Conservation (phyloP, 2,888 invertebrate genomes). For the Zele albiditarsus region DNA sequence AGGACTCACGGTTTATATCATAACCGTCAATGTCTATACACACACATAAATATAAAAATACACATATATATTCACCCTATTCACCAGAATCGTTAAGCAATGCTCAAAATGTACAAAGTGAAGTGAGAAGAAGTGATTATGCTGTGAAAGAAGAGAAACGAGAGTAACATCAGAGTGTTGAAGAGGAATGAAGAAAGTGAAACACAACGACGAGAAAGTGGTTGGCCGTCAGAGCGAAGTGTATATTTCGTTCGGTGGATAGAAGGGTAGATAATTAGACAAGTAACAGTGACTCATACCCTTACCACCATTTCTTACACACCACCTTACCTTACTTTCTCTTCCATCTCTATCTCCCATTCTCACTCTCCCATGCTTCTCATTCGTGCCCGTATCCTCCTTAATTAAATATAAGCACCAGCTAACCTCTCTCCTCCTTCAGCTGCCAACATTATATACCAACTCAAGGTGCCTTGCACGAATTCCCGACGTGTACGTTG, state of each 20-base stretch:
- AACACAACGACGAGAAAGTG: constrained; percentile 33
- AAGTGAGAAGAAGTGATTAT: constrained; percentile 5
- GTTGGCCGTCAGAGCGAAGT: constrained; percentile 52
- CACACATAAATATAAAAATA: too few relatives aligned
- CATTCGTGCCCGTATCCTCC: constrained; percentile 60
- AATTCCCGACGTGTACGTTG: constrained; percentile 22
- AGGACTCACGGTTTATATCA: not conserved
- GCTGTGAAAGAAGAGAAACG: not conserved
- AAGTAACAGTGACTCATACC: constrained; percentile 62
- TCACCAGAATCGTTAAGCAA: not conserved
- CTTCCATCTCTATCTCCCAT: constrained; percentile 41
- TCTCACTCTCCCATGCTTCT: constrained; percentile 43
- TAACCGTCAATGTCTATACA: not conserved
- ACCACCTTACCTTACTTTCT: too few relatives aligned
- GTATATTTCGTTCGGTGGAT: constrained; percentile 47
- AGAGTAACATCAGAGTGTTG: not conserved
- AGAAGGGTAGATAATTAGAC: constrained; percentile 67
- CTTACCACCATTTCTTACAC: constrained; percentile 37
- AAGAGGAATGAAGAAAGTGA: constrained; percentile 30
- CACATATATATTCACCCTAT: not conserved
- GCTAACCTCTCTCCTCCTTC: constrained; percentile 60
- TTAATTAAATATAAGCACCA: constrained; percentile 69
- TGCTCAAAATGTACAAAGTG: not conserved
- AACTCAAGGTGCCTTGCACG: constrained; percentile 31
- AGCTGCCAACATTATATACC: constrained; percentile 37